phyloP scores from a whole-genome alignment of 2,113 vertebrate genomes.

The Vidua chalybeata region DNA sequence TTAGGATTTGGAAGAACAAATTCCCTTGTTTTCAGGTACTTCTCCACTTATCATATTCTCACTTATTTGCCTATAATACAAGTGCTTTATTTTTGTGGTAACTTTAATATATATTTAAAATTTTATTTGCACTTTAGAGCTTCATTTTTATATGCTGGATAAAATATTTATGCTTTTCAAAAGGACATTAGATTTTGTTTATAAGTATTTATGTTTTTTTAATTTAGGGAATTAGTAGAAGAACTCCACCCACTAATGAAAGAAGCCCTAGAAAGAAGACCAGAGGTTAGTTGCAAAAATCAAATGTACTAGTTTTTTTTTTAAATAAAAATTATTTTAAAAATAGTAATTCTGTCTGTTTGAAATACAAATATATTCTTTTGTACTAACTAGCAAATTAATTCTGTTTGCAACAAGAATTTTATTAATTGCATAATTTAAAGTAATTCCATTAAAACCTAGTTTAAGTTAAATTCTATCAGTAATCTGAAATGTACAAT shows the following conservation, averaged over 20 bases:
- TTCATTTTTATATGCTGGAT: not conserved
- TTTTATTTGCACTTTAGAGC: not conserved
- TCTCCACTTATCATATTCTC: not conserved
- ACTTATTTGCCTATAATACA: not conserved
- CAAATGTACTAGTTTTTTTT: not conserved
- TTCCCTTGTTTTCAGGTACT: constrained; percentile 96
- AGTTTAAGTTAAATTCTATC: not conserved
- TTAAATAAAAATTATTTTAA: not conserved
- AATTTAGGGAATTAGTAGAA: constrained; percentile 92
- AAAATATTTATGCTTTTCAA: not conserved
- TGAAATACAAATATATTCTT: not conserved
- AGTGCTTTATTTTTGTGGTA: not conserved
- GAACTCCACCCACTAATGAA: constrained; percentile 99
- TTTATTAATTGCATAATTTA: not conserved
- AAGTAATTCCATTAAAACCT: not conserved
- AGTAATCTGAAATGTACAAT: not conserved
- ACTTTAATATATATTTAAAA: not conserved
- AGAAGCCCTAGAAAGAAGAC: constrained; percentile 94
- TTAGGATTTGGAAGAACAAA: constrained; percentile 97
- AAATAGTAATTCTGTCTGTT: not conserved
- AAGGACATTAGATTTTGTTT: not conserved
- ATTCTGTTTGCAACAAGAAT: not conserved
- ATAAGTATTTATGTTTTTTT: not conserved
- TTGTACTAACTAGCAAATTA: not conserved
- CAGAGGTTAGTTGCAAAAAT: constrained; percentile 83